Evolutionary conservation across 2,113 vertebrate genomes (phyloP), one percentile per base, ranked within the genome.

Genomic region (Elephantulus edwardii): DNA sequence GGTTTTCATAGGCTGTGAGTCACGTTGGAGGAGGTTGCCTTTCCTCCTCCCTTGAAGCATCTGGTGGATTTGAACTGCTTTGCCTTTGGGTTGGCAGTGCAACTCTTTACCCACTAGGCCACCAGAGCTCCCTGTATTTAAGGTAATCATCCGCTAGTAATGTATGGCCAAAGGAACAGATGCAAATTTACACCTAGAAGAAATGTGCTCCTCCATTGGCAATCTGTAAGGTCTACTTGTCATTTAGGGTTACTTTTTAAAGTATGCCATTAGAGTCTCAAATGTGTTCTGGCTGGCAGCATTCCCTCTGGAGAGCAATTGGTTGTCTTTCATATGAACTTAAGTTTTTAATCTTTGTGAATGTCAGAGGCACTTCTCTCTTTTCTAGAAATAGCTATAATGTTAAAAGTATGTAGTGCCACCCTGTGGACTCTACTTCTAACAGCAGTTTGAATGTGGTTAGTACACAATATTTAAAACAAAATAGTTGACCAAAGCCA

Each of bases 311-410:
- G 93, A 96, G 60, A 88, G 91, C 82, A 95, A 91, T 56, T 87
- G 82, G 11, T 10, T 94, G 46, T 89, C 86, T 96, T 96, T 97
- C 86, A 91, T 92, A 92, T 85, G 91, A 95, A 35, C 79, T 96
- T 97, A 84, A 85, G 17, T 95, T 88, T 97, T 95, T 93, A 79
- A 94, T 96, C 94, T 93, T 92, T 44, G 93, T 89, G 2, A 0
- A 71, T 91, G 89, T 95, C 85, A 42, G 86, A 89, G 87, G 94
- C 94, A 80, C 83, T 86, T 94, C 92, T 79, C 70, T 91, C 28
- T 93, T 97, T 97, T 92, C 95, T 90, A 94, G 77, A 96, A 94
- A 94, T 0, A 1, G 84, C 46, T 93, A 24, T 14, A 0, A 33
- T 79, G 70, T 81, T 92, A 91, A 50, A 3, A 85, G 70, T 42